Evolutionary conservation across 2,797 vertebrate species (phyloP).

Genomic region (Mus minutoides): DNA sequence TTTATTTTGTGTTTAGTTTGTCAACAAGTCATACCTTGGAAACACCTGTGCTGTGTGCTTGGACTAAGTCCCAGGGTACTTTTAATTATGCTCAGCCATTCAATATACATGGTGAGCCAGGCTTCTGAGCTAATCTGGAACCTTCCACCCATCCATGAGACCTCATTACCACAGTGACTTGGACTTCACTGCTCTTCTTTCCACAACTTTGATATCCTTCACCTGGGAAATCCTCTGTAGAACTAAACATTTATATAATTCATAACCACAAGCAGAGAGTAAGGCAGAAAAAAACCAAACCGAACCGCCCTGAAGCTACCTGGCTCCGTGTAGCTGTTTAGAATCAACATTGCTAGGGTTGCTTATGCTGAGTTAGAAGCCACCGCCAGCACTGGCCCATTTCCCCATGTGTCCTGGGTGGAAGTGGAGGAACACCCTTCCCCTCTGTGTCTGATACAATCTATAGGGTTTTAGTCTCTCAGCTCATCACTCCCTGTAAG

Average conservation of each 20-base stretch:
- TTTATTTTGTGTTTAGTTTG: conserved; percentile 64
- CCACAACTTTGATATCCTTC: conserved; percentile 74
- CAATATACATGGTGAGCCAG: neutral
- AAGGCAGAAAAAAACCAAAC: conserved; percentile 60
- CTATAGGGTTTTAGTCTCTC: neutral
- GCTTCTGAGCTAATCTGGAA: conserved; percentile 34
- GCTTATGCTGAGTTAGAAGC: conserved; percentile 71
- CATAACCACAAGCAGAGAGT: conserved; percentile 78
- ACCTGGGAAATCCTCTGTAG: conserved; percentile 85
- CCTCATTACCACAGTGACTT: conserved; percentile 65
- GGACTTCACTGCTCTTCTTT: conserved; percentile 74
- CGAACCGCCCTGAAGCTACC: conserved; percentile 53
- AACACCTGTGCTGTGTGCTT: conserved; percentile 65
- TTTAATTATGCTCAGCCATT: conserved; percentile 51
- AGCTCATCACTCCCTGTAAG: neutral
- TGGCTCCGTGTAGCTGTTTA: conserved; percentile 68
- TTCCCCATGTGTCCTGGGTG: neutral
- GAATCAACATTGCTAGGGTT: conserved; percentile 82
- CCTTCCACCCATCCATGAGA: conserved; percentile 61
- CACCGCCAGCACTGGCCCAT: conserved; percentile 65
- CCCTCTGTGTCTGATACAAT: neutral
- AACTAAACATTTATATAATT: conserved; percentile 75
- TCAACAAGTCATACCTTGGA: conserved; percentile 63
- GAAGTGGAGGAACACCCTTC: neutral
- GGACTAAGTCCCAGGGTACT: conserved; percentile 15